Percentiles rank a stretch among this genome's conserved stretches.
phyloP scores from a whole-genome alignment of 2,113 vertebrate species.

The Perca schrenkii region DNA sequence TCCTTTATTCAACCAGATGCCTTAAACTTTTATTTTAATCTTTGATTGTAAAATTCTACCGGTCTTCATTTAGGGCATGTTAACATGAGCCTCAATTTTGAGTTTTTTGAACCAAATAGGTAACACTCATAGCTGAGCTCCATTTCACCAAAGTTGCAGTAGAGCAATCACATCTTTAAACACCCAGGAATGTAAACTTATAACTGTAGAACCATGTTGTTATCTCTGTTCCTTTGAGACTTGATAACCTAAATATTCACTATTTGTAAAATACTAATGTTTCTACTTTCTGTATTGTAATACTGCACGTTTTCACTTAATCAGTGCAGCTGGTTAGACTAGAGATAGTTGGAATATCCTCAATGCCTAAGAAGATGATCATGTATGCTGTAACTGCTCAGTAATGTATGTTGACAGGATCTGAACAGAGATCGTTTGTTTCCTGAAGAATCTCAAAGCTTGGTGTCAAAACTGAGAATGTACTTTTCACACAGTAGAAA shows the following conservation, averaged over 20 bases:
- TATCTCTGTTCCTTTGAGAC: slow-evolving; percentile 47
- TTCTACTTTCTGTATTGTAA: slow-evolving; percentile 59
- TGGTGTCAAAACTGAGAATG: slow-evolving; percentile 68
- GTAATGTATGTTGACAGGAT: slow-evolving; percentile 26
- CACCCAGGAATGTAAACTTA: slow-evolving; percentile 60
- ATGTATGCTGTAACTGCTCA: slow-evolving; percentile 64
- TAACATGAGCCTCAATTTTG: slow-evolving; percentile 54
- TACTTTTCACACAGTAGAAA: slow-evolving; percentile 74
- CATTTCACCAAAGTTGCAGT: slow-evolving; percentile 43
- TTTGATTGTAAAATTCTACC: slow-evolving; percentile 38
- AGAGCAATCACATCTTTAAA: slow-evolving; percentile 63
- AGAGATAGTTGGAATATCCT: slow-evolving; percentile 22
- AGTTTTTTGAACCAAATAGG: slow-evolving; percentile 47
- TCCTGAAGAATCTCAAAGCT: slow-evolving; percentile 39
- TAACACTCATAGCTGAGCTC: slow-evolving; percentile 32
- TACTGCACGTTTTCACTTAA: slow-evolving; percentile 33
- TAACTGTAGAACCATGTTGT: slow-evolving; percentile 41
- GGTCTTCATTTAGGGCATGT: slow-evolving; percentile 47
- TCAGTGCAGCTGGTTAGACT: slow-evolving; percentile 40
- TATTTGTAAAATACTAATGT: slow-evolving; percentile 59
- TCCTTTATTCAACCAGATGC: slow-evolving; percentile 70
- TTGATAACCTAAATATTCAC: slow-evolving; percentile 35
- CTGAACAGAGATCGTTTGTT: slow-evolving; percentile 33
- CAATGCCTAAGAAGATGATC: slow-evolving; percentile 45
- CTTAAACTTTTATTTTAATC: slow-evolving; percentile 75